Base-by-base conservation (phyloP, 2,888 invertebrate species). In the Spialia ferax region DNA sequence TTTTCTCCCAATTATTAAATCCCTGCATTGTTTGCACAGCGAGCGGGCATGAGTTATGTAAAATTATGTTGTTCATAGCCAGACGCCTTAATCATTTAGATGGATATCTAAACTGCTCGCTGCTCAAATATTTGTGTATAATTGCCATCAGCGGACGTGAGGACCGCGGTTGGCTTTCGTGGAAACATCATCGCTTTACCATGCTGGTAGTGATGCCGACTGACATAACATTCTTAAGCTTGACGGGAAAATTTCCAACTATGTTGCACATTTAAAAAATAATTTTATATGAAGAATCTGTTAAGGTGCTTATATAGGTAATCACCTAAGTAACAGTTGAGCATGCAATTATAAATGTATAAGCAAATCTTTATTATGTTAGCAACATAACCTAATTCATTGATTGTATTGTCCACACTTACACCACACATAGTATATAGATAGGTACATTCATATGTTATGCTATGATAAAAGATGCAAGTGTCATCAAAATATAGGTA, bases 41-140 rank as follows among this genome's bases (percentile, higher is more conserved):
- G 15, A 42, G 38, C 38, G 38, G 38, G 0, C 38, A 42, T 15
- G 38, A 15, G 38, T 42, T 42, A 42, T 42, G 38, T 42, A 15
- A 42, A 42, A 42, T 42, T 42, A 42, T 15, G 38, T 42, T 42
- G 38, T 42, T 42, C 38, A 42, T 42, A 15, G 38, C 15, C 38
- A 42, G 38, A 42, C 38, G 38, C 38, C 38, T 42, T 38, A 13
- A 38, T 38, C 35, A 38, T 38, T 38, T 38, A 38, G 35, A 38
- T 38, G 35, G 35, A 38, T 38, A 38, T 38, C 35, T 38, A 38
- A 38, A 13, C 35, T 11, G 35, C 8, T 8, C 35, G 35, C 26
- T 38, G 35, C 13, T 38, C 35, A 38, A 38, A 38, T 38, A 38
- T 38, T 38, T 38, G 35, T 38, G 35, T 38, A 13, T 38, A 38